Evolutionary conservation across 2,797 vertebrate species (phyloP), one percentile per base, ranked within the genome.

Genomic region (Melanitta fusca): DNA sequence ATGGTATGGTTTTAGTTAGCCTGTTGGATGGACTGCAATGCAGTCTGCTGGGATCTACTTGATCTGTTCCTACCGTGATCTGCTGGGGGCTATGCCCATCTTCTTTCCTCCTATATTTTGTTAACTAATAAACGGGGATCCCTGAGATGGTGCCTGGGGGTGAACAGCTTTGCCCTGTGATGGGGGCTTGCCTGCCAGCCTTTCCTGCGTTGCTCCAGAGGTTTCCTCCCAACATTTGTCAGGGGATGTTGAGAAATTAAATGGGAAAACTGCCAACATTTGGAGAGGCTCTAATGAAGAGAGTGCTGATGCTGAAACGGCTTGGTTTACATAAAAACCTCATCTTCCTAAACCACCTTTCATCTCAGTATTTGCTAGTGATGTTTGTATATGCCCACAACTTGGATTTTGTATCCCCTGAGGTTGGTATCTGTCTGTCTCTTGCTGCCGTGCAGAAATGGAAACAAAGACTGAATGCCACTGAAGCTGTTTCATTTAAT

Each of bases 91-190:
- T 57, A 18, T 80, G 38, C 62, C 79, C 61, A 3, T 57, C 65
- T 58, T 47, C 74, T 38, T 70, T 61, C 45, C n/a, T 73, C 8
- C 60, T 10, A 0, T 7, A 0, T 60, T 75, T 36, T 58, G 30
- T 70, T 3, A 0, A 4, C 3, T 11, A 20, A 2, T 36, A 41
- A 43, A 24, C 4, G 8, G 34, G 62, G 18, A 20, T 25, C 27
- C 72, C 80, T 20, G 64, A 45, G 15, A 7, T 1, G 12, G 34
- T 30, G 32, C 56, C 28, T 17, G n/a, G 66, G 49, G 27, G 28
- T 17, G 58, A 47, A 8, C 19, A 41, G n/a, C 45, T 58, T 69
- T 8, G 0, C 2, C 0, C 61, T 28, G 56, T 1, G 8, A 3
- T 8, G 6, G 3, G 25, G 34, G 4, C 57, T 85, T 5, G 0